Conservation (phyloP, 2,888 invertebrate genomes). For the Athalia rosae region DNA sequence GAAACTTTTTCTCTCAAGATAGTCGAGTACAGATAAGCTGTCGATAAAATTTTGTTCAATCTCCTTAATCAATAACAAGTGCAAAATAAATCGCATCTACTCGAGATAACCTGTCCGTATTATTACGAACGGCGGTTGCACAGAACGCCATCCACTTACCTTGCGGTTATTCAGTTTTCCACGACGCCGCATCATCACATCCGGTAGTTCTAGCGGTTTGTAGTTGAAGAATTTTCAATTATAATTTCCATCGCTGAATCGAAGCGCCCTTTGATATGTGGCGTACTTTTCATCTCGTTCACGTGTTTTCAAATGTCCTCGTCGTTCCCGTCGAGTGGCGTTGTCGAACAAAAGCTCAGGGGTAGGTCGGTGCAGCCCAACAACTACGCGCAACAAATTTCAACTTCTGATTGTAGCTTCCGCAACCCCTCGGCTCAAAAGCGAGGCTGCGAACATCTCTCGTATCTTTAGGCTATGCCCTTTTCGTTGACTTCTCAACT, state of each 20-base stretch:
- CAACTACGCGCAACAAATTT: neutral
- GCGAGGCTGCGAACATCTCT: neutral
- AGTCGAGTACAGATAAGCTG: too few relatives aligned
- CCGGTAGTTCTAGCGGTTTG: neutral
- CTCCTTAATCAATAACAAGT: too few relatives aligned
- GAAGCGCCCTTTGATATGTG: constrained; percentile 7
- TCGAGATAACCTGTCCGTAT: too few relatives aligned
- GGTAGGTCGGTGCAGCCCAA: neutral
- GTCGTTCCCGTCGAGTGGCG: neutral
- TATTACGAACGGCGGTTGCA: too few relatives aligned
- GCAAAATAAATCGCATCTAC: too few relatives aligned
- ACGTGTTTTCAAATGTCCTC: constrained; percentile 6
- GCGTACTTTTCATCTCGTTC: neutral
- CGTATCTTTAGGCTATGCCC: neutral
- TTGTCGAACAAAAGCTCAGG: neutral
- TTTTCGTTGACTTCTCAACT: constrained; percentile 53
- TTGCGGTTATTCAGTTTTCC: neutral
- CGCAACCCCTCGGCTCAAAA: too few relatives aligned
- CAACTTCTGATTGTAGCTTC: too few relatives aligned
- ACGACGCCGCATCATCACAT: neutral
- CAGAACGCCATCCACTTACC: too few relatives aligned
- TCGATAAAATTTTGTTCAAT: too few relatives aligned
- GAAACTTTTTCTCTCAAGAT: too few relatives aligned
- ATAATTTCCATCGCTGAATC: neutral
- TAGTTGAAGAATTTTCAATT: constrained; percentile 11